These are phyloP conservation scores for Limnephilus marmoratus DNA, from an alignment of 2,888 invertebrate species.

Conservation along the genomic window DNA sequence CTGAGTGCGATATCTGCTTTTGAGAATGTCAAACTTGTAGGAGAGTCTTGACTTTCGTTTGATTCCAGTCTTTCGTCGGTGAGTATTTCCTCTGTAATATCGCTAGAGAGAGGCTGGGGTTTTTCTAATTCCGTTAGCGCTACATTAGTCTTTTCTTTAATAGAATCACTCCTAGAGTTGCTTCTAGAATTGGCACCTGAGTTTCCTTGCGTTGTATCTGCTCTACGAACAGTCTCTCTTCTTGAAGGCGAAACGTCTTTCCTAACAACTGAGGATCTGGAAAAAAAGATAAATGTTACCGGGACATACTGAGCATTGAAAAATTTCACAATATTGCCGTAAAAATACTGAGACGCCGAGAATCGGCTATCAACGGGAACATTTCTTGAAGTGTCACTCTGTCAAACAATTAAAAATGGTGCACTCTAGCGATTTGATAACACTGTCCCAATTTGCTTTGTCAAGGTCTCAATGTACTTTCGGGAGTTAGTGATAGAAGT, in stretches of 20 bases:
- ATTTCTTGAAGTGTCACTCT: too few species aligned
- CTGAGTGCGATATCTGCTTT: conserved; percentile 33
- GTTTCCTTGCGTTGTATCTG: conserved; percentile 58
- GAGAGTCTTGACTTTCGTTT: conserved; percentile 51
- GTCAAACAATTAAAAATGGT: too few species aligned
- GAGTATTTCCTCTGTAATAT: conserved; percentile 17
- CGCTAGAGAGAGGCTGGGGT: conserved; percentile 15
- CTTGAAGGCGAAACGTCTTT: conserved; percentile 59
- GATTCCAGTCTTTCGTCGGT: conserved; percentile 47
- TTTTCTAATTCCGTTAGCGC: conserved; percentile 35
- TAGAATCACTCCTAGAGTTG: conserved; percentile 62
- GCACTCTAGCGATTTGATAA: too few species aligned
- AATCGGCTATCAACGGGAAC: too few species aligned
- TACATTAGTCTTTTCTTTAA: conserved; percentile 51
- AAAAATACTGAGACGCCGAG: too few species aligned
- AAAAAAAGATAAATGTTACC: conserved; percentile 25
- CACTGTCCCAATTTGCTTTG: too few species aligned
- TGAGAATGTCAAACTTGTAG: conserved; percentile 42
- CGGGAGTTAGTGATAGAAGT: too few species aligned
- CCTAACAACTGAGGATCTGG: conserved; percentile 56
- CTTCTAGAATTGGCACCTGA: conserved; percentile 60
- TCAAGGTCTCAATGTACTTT: too few species aligned
- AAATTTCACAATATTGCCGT: too few species aligned
- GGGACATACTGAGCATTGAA: too few species aligned
- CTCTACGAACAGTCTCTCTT: conserved; percentile 53